Percentiles rank a stretch among this genome's conserved stretches.
phyloP scores from a whole-genome alignment of 2,113 vertebrate genomes.

The Sturnira hondurensis region DNA sequence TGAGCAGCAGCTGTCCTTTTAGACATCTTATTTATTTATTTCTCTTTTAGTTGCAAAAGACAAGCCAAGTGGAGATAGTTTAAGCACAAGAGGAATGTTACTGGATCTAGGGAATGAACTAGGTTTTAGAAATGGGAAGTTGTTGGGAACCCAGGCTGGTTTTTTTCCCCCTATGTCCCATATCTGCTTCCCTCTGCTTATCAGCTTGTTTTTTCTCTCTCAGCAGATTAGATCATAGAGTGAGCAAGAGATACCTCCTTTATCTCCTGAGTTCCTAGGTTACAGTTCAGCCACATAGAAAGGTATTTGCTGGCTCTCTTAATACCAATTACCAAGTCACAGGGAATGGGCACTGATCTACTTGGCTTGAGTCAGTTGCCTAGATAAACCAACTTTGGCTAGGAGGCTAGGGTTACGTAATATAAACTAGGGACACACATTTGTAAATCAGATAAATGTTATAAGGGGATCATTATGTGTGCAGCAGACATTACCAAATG shows the following conservation, averaged over 20 bases:
- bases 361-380: not conserved
- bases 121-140: not conserved
- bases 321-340: not conserved
- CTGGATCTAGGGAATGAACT: not conserved
- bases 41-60: not conserved
- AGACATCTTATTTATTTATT: slow-evolving; percentile 28
- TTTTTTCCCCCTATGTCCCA: not conserved
- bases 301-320: not conserved
- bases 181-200: not conserved
- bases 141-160: not conserved
- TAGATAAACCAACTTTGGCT: not conserved
- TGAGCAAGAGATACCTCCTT: not conserved
- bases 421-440: not conserved
- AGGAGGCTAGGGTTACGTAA: not conserved
- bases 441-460: not conserved
- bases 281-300: not conserved
- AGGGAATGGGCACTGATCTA: not conserved
- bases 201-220: not conserved
- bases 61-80: not conserved
- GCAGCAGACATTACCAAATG: not conserved
- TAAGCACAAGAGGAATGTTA: not conserved
- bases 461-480: not conserved
- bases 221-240: not conserved
- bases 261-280: not conserved
- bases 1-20: not conserved